A percentile compares a stretch with the other conserved stretches of the same genome.
These are phyloP conservation scores for Agrochola lota DNA, from an alignment of 2,888 invertebrate genomes.

Conservation along the genomic window DNA sequence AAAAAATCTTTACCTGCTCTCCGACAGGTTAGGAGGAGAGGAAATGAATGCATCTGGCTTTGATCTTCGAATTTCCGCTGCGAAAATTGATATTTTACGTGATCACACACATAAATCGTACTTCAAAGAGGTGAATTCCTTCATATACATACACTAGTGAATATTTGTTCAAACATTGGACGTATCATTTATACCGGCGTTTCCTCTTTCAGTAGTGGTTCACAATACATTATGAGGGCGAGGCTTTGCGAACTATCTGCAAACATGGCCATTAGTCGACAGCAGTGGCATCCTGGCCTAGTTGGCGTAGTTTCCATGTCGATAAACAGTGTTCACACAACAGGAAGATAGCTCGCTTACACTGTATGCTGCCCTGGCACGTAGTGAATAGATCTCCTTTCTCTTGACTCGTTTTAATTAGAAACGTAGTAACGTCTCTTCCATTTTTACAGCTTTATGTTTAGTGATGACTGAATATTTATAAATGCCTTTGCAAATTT, in stretches of 20 bases:
- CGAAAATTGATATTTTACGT: slow-evolving; percentile 21
- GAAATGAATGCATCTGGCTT: slow-evolving; percentile 39
- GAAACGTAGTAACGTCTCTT: not conserved
- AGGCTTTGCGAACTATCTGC: slow-evolving; percentile 47
- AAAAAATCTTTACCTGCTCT: slow-evolving; percentile 2
- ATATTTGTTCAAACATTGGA: slow-evolving; percentile 35
- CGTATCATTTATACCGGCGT: slow-evolving; percentile 19
- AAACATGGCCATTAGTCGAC: slow-evolving; percentile 57
- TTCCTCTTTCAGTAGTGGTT: slow-evolving; percentile 34
- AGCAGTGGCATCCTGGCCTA: slow-evolving; percentile 51
- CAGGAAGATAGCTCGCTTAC: slow-evolving; percentile 43
- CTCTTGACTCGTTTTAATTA: slow-evolving; percentile 12
- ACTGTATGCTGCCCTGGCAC: slow-evolving; percentile 27
- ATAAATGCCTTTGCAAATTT: slow-evolving; percentile 4
- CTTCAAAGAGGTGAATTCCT: slow-evolving; percentile 2
- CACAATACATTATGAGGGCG: slow-evolving; percentile 47
- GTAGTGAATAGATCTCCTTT: slow-evolving; percentile 11
- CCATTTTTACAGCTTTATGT: not conserved
- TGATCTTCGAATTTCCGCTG: slow-evolving; percentile 30
- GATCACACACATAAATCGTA: slow-evolving; percentile 18
- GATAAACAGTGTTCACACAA: slow-evolving; percentile 60
- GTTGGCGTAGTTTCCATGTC: slow-evolving; percentile 59
- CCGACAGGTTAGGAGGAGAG: slow-evolving; percentile 5
- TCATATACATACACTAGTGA: not conserved
- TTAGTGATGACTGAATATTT: not conserved